Evolutionary conservation across 2,113 vertebrate species (phyloP).

Genomic region (Muntiacus reevesi): DNA sequence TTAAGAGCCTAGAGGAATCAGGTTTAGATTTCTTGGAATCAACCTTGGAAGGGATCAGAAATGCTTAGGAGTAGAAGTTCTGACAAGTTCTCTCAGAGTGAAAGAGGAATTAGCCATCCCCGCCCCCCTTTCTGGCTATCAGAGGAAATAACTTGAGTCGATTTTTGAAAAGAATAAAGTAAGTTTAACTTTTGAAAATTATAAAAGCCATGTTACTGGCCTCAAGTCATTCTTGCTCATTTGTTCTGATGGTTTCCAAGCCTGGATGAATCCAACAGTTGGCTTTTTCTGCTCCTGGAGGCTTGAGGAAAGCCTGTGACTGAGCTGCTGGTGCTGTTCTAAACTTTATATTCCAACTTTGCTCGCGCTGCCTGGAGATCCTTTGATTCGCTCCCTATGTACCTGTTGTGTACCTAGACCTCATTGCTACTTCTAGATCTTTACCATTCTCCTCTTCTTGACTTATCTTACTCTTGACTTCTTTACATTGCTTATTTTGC

Average conservation of each 20-base stretch:
- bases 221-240: neutral
- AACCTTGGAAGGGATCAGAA: neutral
- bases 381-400: neutral
- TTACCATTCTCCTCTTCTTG: neutral
- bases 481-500: neutral
- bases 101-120: neutral
- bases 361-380: neutral
- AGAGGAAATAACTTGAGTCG: neutral
- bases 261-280: neutral
- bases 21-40: neutral
- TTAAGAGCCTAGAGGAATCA: neutral
- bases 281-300: neutral
- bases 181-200: constrained; percentile 3
- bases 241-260: constrained; percentile 26
- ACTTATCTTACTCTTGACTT: neutral
- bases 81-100: neutral
- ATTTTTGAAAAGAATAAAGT: neutral
- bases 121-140: neutral
- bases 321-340: neutral
- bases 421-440: neutral
- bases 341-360: neutral
- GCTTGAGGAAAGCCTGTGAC: neutral
- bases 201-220: neutral
- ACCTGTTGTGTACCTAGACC: neutral
- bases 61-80: neutral